These are phyloP conservation scores for Sinopyrophorus schimmeli DNA, from an alignment of 2,888 invertebrate genomes.

Conservation along the genomic window DNA sequence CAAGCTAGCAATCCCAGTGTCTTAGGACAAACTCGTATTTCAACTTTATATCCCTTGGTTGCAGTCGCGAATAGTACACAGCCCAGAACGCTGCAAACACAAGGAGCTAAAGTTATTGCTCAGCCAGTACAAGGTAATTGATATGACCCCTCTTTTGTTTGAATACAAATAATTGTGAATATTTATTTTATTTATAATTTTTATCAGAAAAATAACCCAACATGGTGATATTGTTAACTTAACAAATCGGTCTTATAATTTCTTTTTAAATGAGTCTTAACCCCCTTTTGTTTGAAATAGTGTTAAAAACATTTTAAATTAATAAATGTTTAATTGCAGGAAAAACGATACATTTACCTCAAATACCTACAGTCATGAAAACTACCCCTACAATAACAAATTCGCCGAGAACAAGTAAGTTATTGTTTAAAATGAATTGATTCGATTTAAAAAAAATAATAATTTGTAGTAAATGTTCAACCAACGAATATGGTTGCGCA, in stretches of 20 bases:
- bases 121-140: constrained; percentile 49
- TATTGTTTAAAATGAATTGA: neutral
- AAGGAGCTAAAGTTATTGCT: constrained; percentile 53
- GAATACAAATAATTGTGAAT: too few relatives aligned
- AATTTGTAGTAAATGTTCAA: constrained; percentile 45
- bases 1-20: constrained; percentile 40
- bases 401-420: constrained; percentile 51
- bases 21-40: constrained; percentile 47
- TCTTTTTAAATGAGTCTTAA: neutral
- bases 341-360: constrained; percentile 51
- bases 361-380: constrained; percentile 48
- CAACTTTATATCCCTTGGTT: constrained; percentile 49
- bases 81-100: constrained; percentile 43
- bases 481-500: constrained; percentile 51
- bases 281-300: neutral
- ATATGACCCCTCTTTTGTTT: too few relatives aligned
- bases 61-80: constrained; percentile 48
- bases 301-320: too few relatives aligned
- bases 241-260: neutral
- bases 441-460: neutral
- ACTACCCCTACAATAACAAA: constrained; percentile 41
- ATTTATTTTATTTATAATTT: too few relatives aligned
- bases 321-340: constrained; percentile 39
- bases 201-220: too few relatives aligned
- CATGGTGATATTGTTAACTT: too few relatives aligned